Percentiles rank a stretch among this genome's conserved stretches.
Conservation (phyloP, 2,113 vertebrate genomes). For the Prochilodus magdalenae region DNA sequence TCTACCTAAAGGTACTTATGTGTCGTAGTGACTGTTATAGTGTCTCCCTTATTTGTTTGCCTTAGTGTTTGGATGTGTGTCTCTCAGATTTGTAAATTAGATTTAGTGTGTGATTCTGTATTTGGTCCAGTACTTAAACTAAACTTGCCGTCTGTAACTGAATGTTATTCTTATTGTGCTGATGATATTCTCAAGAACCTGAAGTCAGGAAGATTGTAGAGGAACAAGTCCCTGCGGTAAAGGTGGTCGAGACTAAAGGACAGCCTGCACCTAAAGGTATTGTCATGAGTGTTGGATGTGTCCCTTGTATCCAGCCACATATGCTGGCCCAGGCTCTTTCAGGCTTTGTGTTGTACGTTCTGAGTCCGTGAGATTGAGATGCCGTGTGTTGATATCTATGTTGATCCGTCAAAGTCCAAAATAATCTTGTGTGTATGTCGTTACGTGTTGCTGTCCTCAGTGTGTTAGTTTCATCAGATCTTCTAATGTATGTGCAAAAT, state of each 20-base stretch:
- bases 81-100: neutral
- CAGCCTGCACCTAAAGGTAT: slow-evolving; percentile 79
- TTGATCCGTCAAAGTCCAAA: neutral
- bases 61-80: too few species aligned
- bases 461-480: slow-evolving; percentile 3
- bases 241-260: slow-evolving; percentile 73
- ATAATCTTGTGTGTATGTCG: neutral
- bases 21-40: slow-evolving; percentile 17
- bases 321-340: neutral
- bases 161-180: slow-evolving; percentile 23
- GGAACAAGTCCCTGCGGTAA: slow-evolving; percentile 59
- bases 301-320: neutral
- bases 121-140: neutral
- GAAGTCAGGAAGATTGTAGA: slow-evolving; percentile 70
- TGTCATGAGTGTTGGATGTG: slow-evolving; percentile 26
- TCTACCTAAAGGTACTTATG: slow-evolving; percentile 64
- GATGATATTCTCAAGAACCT: slow-evolving; percentile 69
- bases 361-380: neutral
- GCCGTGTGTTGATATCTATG: neutral
- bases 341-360: neutral
- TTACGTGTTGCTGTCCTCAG: neutral
- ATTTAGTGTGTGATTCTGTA: slow-evolving; percentile 2
- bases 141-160: neutral
- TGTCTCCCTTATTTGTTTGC: neutral
- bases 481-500: neutral